Conservation (phyloP, 92 coral and sea anemone species). For the Pocillopora grandis region DNA sequence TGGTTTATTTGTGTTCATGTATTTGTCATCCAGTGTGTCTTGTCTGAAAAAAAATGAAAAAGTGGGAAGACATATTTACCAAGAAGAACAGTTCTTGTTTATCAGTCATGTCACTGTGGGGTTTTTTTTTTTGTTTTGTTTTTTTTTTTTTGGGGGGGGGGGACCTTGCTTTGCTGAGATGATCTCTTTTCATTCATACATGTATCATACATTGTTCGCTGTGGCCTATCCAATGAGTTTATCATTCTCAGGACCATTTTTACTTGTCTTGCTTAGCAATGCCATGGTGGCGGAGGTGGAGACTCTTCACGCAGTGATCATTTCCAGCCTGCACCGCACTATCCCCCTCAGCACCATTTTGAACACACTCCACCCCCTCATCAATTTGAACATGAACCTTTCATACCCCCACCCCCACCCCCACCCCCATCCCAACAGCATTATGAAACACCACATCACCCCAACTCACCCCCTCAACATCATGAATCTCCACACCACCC, state of each 20-base stretch:
- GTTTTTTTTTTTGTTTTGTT: no score
- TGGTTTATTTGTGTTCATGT: no score
- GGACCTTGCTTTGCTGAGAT: no score
- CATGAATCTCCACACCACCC: neutral
- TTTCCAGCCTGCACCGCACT: conserved; percentile 43
- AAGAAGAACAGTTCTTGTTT: no score
- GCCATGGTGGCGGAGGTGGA: conserved; percentile 53
- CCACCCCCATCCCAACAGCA: conserved; percentile 32
- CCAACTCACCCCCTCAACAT: neutral
- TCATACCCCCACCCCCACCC: conserved; percentile 52
- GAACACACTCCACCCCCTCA: conserved; percentile 25
- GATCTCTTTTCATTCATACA: neutral
- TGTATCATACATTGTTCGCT: neutral
- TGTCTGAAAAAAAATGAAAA: no score
- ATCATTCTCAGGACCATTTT: conserved; percentile 50
- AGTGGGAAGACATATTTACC: no score
- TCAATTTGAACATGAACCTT: conserved; percentile 26
- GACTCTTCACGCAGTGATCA: conserved; percentile 52
- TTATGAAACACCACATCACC: conserved; percentile 17
- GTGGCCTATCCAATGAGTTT: neutral
- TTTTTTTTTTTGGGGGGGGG: no score
- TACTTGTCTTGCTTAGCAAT: conserved; percentile 81
- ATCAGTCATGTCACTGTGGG: no score
- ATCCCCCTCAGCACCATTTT: conserved; percentile 21
- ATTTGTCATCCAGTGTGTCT: no score